Conservation (phyloP, 2,888 invertebrate species). For the Tuberolachnus salignus region DNA sequence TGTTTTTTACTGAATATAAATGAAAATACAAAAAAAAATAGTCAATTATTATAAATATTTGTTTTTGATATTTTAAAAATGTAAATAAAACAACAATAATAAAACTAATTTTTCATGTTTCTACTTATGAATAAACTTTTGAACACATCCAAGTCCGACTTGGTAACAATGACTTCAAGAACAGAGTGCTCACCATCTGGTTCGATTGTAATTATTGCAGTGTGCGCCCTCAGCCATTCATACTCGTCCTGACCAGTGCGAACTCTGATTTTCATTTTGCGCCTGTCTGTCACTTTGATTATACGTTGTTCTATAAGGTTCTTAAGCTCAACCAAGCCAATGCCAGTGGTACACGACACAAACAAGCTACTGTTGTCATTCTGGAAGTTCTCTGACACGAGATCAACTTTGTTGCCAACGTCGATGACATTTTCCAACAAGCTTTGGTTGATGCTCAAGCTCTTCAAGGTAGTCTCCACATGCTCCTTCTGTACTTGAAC, state of each 20-base stretch:
- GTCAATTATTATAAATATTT: background rate
- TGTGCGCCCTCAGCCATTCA: slow-evolving; percentile 72
- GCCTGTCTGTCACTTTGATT: slow-evolving; percentile 66
- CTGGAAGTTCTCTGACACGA: slow-evolving; percentile 61
- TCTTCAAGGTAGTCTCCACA: slow-evolving; percentile 71
- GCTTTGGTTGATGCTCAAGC: slow-evolving; percentile 65
- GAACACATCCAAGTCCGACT: slow-evolving; percentile 67
- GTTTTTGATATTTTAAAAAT: background rate
- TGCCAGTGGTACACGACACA: slow-evolving; percentile 62
- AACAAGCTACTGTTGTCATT: slow-evolving; percentile 58
- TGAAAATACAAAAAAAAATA: slow-evolving; percentile 3
- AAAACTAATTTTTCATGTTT: background rate
- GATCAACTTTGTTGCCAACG: slow-evolving; percentile 79
- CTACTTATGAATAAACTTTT: slow-evolving; percentile 61
- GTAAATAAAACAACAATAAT: background rate
- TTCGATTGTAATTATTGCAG: slow-evolving; percentile 66
- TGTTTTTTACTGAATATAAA: background rate
- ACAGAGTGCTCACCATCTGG: slow-evolving; percentile 67
- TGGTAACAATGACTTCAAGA: slow-evolving; percentile 68
- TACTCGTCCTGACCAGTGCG: slow-evolving; percentile 67
- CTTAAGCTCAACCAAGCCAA: slow-evolving; percentile 65
- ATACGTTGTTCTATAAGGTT: slow-evolving; percentile 65
- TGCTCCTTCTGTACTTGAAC: slow-evolving; percentile 71
- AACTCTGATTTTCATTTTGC: slow-evolving; percentile 67
- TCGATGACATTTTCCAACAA: slow-evolving; percentile 68